These are phyloP conservation scores for Idaea dimidiata DNA, from an alignment of 2,888 invertebrate species.

Conservation along the genomic window DNA sequence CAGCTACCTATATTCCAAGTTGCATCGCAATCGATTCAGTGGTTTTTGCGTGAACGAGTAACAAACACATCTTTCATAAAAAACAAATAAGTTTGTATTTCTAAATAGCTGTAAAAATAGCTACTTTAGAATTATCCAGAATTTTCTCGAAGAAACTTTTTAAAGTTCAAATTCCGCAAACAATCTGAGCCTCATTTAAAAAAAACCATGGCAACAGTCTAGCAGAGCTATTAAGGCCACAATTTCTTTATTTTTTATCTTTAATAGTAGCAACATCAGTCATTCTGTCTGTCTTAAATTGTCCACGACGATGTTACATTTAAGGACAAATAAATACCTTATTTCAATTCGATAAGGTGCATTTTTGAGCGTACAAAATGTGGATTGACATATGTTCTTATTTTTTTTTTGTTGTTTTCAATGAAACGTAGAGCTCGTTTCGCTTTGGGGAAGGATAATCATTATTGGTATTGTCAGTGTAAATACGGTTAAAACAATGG, in stretches of 20 bases:
- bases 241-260: slow-evolving; percentile 55
- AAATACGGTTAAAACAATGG: not conserved
- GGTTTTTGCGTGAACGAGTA: no score
- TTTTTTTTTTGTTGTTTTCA: slow-evolving; percentile 42
- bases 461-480: not conserved
- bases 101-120: not conserved
- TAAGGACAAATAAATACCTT: slow-evolving; percentile 26
- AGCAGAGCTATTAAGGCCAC: slow-evolving; percentile 48
- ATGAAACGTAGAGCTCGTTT: not conserved
- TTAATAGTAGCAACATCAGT: slow-evolving; percentile 30
- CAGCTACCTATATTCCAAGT: no score
- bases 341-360: slow-evolving; percentile 16
- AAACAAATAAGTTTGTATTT: no score
- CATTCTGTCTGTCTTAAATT: slow-evolving; percentile 61
- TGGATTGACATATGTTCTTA: slow-evolving; percentile 61
- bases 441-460: not conserved
- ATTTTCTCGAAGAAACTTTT: not conserved
- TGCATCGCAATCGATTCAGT: no score
- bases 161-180: not conserved
- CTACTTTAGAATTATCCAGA: not conserved
- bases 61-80: no score
- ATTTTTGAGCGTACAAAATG: slow-evolving; percentile 33
- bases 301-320: slow-evolving; percentile 56
- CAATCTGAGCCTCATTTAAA: slow-evolving; percentile 38
- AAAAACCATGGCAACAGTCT: slow-evolving; percentile 49